Conservation (phyloP, 2,888 invertebrate species). For the Pyrrhia umbra region DNA sequence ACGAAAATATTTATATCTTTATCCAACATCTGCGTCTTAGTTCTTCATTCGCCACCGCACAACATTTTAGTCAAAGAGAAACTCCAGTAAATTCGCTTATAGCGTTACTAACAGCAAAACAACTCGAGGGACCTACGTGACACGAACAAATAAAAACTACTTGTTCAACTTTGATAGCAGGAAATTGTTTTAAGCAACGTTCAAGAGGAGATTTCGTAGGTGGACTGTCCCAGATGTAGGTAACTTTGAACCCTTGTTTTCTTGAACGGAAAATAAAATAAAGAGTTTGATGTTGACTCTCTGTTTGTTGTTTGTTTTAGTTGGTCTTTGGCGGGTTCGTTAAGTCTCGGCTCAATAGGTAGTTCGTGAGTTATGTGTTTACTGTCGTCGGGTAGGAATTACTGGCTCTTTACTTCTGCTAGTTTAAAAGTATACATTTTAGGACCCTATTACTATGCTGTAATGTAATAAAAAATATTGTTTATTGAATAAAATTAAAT, state of each 20-base stretch:
- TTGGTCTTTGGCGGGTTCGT: slow-evolving; percentile 56
- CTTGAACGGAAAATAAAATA: slow-evolving; percentile 65
- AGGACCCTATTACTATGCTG: neutral
- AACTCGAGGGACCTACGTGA: slow-evolving; percentile 82
- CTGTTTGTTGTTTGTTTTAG: slow-evolving; percentile 57
- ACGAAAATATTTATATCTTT: neutral
- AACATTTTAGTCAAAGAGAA: slow-evolving; percentile 70
- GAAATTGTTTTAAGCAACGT: slow-evolving; percentile 83
- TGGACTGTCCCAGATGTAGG: slow-evolving; percentile 69
- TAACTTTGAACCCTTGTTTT: slow-evolving; percentile 63
- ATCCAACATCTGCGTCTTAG: too few relatives aligned
- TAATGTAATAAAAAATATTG: neutral
- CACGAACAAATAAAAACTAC: slow-evolving; percentile 82
- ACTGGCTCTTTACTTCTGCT: neutral
- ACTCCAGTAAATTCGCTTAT: slow-evolving; percentile 81
- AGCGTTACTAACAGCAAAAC: slow-evolving; percentile 81
- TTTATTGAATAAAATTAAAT: too few relatives aligned
- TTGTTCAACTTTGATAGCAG: slow-evolving; percentile 81
- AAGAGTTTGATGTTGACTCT: slow-evolving; percentile 60
- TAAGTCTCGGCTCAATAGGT: slow-evolving; percentile 51
- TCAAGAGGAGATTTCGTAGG: slow-evolving; percentile 78
- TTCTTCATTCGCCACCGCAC: slow-evolving; percentile 7
- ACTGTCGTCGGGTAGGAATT: slow-evolving; percentile 13
- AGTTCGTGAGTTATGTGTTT: slow-evolving; percentile 49
- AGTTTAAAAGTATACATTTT: neutral